These are phyloP conservation scores for Plebejus melissa DNA, from an alignment of 2,888 invertebrate species.

Conservation along the genomic window DNA sequence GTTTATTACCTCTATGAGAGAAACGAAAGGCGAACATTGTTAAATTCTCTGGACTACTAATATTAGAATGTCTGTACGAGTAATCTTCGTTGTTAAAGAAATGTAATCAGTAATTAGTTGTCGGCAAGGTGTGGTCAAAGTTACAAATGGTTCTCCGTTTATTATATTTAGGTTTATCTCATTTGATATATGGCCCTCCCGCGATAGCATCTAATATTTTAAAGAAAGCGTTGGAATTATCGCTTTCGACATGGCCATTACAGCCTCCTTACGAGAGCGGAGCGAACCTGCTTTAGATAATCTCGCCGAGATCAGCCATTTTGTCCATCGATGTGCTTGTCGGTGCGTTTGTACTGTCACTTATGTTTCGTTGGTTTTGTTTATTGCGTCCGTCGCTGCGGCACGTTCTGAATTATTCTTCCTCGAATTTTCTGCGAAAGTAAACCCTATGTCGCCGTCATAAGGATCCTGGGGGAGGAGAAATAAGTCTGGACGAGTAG, in stretches of 20 bases:
- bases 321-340: conserved; percentile 40
- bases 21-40: not conserved
- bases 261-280: conserved; percentile 66
- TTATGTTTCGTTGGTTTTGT: conserved; percentile 34
- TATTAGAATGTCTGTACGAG: not conserved
- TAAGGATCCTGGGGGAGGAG: not conserved
- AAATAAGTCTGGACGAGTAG: conserved; percentile 18
- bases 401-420: not conserved
- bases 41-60: not conserved
- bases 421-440: not conserved
- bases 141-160: not conserved
- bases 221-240: conserved; percentile 51
- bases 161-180: conserved; percentile 19
- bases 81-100: not conserved
- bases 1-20: not conserved
- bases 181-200: conserved; percentile 8
- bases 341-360: conserved; percentile 37
- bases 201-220: conserved; percentile 23
- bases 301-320: conserved; percentile 42
- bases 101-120: not conserved
- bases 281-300: conserved; percentile 54
- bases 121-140: conserved; percentile 1
- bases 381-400: conserved; percentile 30
- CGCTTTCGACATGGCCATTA: conserved; percentile 65
- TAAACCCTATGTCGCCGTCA: not conserved